Percentiles rank a stretch among this genome's conserved stretches.
Evolutionary conservation across 2,888 invertebrate genomes (phyloP).

Genomic region (Aphelenchoides bicaudatus): DNA sequence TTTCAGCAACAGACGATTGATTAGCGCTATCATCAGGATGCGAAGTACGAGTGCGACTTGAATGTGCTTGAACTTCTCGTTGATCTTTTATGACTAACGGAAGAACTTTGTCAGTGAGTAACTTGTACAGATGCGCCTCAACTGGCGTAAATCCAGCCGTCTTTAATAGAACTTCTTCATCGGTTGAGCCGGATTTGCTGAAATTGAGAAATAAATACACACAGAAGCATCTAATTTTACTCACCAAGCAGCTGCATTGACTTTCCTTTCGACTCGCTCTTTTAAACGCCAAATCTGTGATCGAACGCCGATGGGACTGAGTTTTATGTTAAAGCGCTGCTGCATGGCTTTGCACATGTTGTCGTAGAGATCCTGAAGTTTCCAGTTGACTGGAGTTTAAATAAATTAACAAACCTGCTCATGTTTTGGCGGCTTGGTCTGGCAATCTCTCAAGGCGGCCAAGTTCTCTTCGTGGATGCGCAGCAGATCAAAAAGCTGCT

Average conservation of each 20-base stretch:
- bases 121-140: slow-evolving; percentile 10
- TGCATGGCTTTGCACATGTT: slow-evolving; percentile 17
- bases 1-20: no score
- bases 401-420: no score
- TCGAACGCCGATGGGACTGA: slow-evolving; percentile 12
- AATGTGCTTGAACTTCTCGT: background rate
- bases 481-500: slow-evolving; percentile 14
- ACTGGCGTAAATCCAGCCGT: slow-evolving; percentile 19
- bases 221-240: background rate
- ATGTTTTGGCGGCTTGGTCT: background rate
- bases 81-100: slow-evolving; percentile 12
- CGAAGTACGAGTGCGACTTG: background rate
- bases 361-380: slow-evolving; percentile 19
- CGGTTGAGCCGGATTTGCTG: slow-evolving; percentile 18
- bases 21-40: slow-evolving; percentile 1
- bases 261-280: slow-evolving; percentile 16
- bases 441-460: slow-evolving; percentile 8
- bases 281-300: slow-evolving; percentile 12
- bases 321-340: slow-evolving; percentile 6
- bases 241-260: slow-evolving; percentile 18
- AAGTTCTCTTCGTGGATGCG: slow-evolving; percentile 20
- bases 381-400: no score
- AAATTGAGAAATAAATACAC: background rate
- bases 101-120: slow-evolving; percentile 11
- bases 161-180: slow-evolving; percentile 12